Base-by-base conservation (phyloP, 1,140 invertebrate genomes). In the Drosophila mojavensis region DNA sequence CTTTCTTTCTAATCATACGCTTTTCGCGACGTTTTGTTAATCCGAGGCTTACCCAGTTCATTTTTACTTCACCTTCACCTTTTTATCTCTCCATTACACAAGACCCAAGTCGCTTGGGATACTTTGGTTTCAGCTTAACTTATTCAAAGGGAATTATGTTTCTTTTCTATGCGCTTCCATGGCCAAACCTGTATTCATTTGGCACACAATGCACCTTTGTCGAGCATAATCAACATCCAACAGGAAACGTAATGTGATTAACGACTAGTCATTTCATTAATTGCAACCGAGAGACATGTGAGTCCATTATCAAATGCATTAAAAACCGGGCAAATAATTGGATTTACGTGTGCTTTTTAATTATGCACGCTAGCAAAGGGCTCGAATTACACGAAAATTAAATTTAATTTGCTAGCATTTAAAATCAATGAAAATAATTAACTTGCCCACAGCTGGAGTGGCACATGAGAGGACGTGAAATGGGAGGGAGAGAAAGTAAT, bases 351-450 rank as follows among this genome's bases (percentile, higher is more conserved):
- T 60, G 56, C 47, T 6, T 61, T 55, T 73, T 45, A 68, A 73
- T 73, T 55, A 68, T 55, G 39, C 13, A 41, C n/a, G 28, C 30
- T 26, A 9, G 55, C 13, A 39, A 74, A 58, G 54, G 56, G n/a
- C 26, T 58, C 43, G 59, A 70, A 75, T 70, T 62, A 59, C 15
- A 41, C 51, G 58, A 45, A 20, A 30, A 53, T 70, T 71, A 64
- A 68, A 30, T 39, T 28, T 54, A 60, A 75, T 70, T 70, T 75
- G 45, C n/a, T 4, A 47, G 36, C 48, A 75, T 70, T 39, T 47
- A 53, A 70, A 75, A 70, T 69, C 66, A 70, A 63, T 48, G 26
- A 54, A 79, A 79, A 61, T 55, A 80, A 84, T 84, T 84, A 76
- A 68, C 13, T 39, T 28, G 66, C 24, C 15, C 50, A 51, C 78